A percentile compares a stretch with the other conserved stretches of the same genome.
These are phyloP conservation scores for Drosophila kurseongensis DNA, from an alignment of 1,140 invertebrate species.

Conservation along the genomic window DNA sequence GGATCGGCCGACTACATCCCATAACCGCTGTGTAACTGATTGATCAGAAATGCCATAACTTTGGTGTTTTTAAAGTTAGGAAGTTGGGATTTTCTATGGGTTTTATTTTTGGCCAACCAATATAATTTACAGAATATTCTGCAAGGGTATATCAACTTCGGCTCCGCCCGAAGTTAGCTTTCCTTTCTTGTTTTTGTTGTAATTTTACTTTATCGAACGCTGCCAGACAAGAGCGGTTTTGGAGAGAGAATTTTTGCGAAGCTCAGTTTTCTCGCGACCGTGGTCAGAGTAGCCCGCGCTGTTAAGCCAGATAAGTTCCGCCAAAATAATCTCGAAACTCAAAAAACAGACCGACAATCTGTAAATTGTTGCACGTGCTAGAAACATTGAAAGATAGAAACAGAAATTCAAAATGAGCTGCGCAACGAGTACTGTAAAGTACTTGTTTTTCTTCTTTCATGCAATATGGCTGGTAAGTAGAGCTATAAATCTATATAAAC, in stretches of 20 bases:
- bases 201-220: too few relatives aligned
- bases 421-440: slow-evolving; percentile 91
- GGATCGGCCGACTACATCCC: too few relatives aligned
- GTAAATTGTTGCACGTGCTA: slow-evolving; percentile 62
- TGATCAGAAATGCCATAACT: too few relatives aligned
- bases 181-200: too few relatives aligned
- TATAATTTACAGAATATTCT: too few relatives aligned
- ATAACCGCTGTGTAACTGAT: too few relatives aligned
- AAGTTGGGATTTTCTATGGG: too few relatives aligned
- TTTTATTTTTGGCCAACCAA: too few relatives aligned
- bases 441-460: slow-evolving; percentile 92
- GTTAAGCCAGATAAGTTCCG: slow-evolving; percentile 2
- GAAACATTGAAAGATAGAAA: slow-evolving; percentile 2
- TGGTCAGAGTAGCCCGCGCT: slow-evolving; percentile 56
- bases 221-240: slow-evolving; percentile 3
- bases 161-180: too few relatives aligned
- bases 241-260: slow-evolving; percentile 50
- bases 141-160: too few relatives aligned
- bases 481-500: slow-evolving; percentile 20
- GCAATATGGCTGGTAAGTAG: slow-evolving; percentile 92
- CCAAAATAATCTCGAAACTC: slow-evolving; percentile 21
- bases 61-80: too few relatives aligned
- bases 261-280: slow-evolving; percentile 77
- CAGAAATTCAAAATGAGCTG: slow-evolving; percentile 85
- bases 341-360: slow-evolving; percentile 15